Conservation (phyloP, 2,797 vertebrate genomes). For the Gambusia yucatana region DNA sequence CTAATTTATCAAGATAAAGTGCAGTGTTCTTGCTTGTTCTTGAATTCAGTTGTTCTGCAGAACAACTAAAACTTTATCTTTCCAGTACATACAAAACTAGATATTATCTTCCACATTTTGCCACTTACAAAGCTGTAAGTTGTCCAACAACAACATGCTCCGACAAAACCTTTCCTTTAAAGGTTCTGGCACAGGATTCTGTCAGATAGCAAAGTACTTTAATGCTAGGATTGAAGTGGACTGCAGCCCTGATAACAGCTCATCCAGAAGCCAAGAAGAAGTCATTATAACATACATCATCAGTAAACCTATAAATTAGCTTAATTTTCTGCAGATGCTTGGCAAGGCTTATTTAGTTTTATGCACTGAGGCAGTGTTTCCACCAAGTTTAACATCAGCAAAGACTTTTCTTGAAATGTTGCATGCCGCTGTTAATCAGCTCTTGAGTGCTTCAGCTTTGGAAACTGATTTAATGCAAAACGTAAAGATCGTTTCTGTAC, state of each 20-base stretch:
- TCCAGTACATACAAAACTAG: constrained; percentile 7
- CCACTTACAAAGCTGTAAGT: neutral
- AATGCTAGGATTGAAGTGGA: neutral
- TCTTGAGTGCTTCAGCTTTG: neutral
- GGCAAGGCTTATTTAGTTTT: neutral
- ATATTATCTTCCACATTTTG: constrained; percentile 17
- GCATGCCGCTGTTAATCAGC: neutral
- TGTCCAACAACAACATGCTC: constrained; percentile 1
- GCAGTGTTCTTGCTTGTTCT: neutral
- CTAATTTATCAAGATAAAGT: neutral
- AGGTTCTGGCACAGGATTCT: neutral
- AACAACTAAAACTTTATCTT: constrained; percentile 11
- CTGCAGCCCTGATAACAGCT: neutral
- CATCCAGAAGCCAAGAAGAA: neutral
- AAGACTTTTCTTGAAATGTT: constrained; percentile 6
- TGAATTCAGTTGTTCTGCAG: neutral
- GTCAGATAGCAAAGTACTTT: constrained; percentile 3
- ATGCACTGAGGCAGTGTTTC: neutral
- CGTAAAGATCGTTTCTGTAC: neutral
- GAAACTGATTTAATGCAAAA: neutral
- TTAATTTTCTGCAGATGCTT: constrained; percentile 1
- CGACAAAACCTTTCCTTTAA: neutral
- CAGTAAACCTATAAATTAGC: neutral
- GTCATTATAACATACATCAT: neutral
- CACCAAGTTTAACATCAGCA: constrained; percentile 1